phyloP scores from a whole-genome alignment of 2,888 invertebrate genomes.

The Lasioglossum zephyrum region DNA sequence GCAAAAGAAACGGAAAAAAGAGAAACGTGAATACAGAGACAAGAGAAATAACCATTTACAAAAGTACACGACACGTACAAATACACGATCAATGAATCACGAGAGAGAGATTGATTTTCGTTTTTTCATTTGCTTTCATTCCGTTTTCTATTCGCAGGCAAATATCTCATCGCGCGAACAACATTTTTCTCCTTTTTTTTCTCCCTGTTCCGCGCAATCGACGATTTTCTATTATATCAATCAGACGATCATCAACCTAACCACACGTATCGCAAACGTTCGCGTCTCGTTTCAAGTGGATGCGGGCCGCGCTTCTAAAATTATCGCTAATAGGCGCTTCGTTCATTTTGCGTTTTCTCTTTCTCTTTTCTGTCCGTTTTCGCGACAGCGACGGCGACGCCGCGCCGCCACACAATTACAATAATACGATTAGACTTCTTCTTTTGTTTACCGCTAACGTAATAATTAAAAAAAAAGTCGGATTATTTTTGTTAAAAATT shows the following conservation, averaged over 20 bases:
- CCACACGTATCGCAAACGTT: not conserved
- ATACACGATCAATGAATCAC: conserved; percentile 68
- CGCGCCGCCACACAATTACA: conserved; percentile 64
- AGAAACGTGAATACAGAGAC: not conserved
- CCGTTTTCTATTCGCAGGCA: conserved; percentile 4
- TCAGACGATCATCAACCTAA: conserved; percentile 3
- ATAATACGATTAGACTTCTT: conserved; percentile 74
- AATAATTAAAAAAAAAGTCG: conserved; percentile 75
- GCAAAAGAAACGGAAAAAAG: conserved; percentile 10
- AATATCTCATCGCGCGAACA: not conserved
- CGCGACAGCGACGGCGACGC: not conserved
- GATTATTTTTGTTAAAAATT: conserved; percentile 75
- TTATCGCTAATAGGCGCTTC: conserved; percentile 78
- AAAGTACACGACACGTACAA: conserved; percentile 2
- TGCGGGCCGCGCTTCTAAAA: conserved; percentile 70
- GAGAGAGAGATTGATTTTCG: conserved; percentile 26
- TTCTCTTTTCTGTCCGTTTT: not conserved
- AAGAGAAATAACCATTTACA: conserved; percentile 1
- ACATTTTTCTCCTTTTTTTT: not conserved
- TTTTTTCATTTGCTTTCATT: conserved; percentile 2
- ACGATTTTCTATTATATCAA: not conserved
- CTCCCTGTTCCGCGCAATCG: not conserved
- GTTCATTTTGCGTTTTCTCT: conserved; percentile 52
- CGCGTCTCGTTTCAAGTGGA: conserved; percentile 63
- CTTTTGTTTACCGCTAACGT: conserved; percentile 74